Percentiles rank a stretch among this genome's conserved stretches.
These are phyloP conservation scores for Hylyphantes graminicola DNA, from an alignment of 1,140 invertebrate genomes.

Conservation along the genomic window DNA sequence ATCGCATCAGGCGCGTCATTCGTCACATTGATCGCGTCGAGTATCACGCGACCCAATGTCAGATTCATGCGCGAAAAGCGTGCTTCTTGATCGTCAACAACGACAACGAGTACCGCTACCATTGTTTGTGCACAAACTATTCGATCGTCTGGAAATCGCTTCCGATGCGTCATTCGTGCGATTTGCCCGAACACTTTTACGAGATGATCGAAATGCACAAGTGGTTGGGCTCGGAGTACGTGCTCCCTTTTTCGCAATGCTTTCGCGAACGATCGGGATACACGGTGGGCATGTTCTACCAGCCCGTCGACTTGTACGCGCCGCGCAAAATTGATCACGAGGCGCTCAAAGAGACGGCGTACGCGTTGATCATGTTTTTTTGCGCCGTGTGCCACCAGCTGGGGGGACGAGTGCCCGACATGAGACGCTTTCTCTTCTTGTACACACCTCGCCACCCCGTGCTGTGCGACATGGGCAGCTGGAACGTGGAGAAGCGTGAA, in stretches of 20 bases:
- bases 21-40: background rate
- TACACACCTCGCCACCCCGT: background rate
- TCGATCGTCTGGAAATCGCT: background rate
- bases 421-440: conserved; percentile 12
- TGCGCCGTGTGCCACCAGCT: background rate
- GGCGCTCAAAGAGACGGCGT: background rate
- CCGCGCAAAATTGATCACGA: background rate
- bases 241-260: background rate
- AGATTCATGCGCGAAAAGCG: background rate
- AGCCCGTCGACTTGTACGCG: background rate
- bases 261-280: conserved; percentile 9
- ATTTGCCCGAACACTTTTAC: background rate
- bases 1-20: background rate
- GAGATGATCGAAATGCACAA: background rate
- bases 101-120: background rate
- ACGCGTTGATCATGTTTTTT: background rate
- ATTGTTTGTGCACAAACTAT: background rate
- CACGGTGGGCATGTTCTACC: conserved; percentile 3
- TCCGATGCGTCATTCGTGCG: background rate
- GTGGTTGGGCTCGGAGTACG: background rate
- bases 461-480: background rate
- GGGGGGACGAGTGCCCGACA: background rate
- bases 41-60: background rate
- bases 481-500: background rate
- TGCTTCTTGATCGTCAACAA: too few species aligned